Evolutionary conservation across 2,888 invertebrate genomes (phyloP).

Genomic region (Calliscelio sp.): DNA sequence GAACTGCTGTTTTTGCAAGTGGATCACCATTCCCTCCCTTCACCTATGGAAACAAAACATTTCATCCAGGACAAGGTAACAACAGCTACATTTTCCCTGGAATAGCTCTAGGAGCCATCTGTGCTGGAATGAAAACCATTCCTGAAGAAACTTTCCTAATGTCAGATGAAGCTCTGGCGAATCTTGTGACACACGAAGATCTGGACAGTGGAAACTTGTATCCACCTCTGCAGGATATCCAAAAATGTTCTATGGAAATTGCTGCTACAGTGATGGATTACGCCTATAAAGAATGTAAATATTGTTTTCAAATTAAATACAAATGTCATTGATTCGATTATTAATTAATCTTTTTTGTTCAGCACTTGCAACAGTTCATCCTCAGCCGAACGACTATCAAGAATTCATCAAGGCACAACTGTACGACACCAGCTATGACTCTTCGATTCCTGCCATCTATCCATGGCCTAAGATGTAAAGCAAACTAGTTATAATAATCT

Average conservation of each 20-base stretch:
- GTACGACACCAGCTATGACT: conserved; percentile 91
- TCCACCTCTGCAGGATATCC: conserved; percentile 94
- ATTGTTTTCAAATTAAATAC: background rate
- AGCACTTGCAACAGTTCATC: conserved; percentile 93
- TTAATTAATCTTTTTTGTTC: conserved; percentile 74
- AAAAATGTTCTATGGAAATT: conserved; percentile 95
- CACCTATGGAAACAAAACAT: conserved; percentile 91
- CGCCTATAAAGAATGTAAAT: conserved; percentile 91
- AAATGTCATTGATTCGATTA: conserved; percentile 10
- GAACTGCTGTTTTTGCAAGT: conserved; percentile 96
- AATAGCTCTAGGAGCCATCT: conserved; percentile 95
- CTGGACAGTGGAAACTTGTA: conserved; percentile 95
- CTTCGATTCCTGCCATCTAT: conserved; percentile 90
- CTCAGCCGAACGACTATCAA: conserved; percentile 91
- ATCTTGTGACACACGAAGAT: conserved; percentile 93
- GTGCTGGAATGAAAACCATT: conserved; percentile 95
- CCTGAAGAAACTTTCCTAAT: conserved; percentile 96
- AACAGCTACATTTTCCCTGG: conserved; percentile 99
- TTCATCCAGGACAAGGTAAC: conserved; percentile 98
- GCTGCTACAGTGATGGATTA: conserved; percentile 93
- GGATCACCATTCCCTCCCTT: conserved; percentile 98
- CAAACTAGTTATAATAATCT: conserved; percentile 1
- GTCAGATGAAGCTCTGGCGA: conserved; percentile 94
- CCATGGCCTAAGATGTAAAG: conserved; percentile 86
- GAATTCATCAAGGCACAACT: conserved; percentile 93